These are phyloP conservation scores for Eristalinus aeneus DNA, from an alignment of 2,888 invertebrate genomes.

Conservation along the genomic window DNA sequence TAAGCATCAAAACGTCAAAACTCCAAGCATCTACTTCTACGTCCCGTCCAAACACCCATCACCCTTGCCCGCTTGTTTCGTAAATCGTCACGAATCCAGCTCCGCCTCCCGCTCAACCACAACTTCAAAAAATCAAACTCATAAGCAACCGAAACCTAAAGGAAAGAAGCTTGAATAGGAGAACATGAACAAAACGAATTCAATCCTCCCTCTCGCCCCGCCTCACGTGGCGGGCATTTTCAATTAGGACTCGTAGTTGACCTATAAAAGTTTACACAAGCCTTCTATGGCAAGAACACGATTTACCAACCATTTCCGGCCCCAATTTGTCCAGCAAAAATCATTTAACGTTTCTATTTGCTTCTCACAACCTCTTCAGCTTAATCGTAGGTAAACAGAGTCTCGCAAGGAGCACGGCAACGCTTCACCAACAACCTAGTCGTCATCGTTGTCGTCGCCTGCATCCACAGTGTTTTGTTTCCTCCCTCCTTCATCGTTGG, in stretches of 20 bases:
- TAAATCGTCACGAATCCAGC: too few relatives aligned
- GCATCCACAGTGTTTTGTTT: not conserved
- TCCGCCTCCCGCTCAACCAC: not conserved
- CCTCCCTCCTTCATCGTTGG: not conserved
- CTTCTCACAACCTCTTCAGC: not conserved
- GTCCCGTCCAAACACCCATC: too few relatives aligned
- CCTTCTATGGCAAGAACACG: not conserved
- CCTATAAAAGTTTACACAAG: not conserved
- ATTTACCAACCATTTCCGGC: constrained; percentile 2
- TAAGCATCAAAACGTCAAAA: too few relatives aligned
- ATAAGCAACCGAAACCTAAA: not conserved
- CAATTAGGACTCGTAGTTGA: not conserved
- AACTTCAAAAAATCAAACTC: not conserved
- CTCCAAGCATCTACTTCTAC: too few relatives aligned
- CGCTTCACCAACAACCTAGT: not conserved
- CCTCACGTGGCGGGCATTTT: not conserved
- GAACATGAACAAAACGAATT: not conserved
- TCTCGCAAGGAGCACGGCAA: not conserved
- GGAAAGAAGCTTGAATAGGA: not conserved
- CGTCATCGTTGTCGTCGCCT: not conserved
- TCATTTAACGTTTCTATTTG: not conserved
- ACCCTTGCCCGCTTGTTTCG: too few relatives aligned
- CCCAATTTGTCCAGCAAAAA: constrained; percentile 6
- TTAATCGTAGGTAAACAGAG: constrained; percentile 10
- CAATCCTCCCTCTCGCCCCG: not conserved